A percentile compares a stretch with the other conserved stretches of the same genome.
Conservation (phyloP, 2,113 vertebrate species). For the Dasyurus viverrinus region DNA sequence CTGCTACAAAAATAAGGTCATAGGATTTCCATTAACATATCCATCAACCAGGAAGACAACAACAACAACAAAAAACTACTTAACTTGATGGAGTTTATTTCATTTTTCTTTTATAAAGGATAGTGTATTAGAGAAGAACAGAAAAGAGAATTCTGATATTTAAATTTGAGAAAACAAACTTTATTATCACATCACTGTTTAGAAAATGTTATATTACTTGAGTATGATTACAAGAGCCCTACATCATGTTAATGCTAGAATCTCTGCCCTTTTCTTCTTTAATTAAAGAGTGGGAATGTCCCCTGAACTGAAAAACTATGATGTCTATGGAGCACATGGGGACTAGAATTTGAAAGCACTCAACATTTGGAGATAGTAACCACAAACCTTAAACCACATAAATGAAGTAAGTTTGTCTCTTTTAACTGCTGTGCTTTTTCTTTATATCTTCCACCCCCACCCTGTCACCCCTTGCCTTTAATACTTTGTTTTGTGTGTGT, state of each 20-base stretch:
- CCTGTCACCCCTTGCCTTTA: too few relatives aligned
- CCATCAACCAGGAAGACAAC: not conserved
- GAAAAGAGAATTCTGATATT: not conserved
- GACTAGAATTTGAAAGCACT: not conserved
- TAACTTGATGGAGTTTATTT: not conserved
- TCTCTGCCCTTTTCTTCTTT: not conserved
- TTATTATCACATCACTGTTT: not conserved
- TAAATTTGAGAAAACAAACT: not conserved
- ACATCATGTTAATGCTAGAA: not conserved
- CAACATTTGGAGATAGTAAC: not conserved
- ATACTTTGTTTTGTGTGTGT: too few relatives aligned
- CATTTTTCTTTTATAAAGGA: not conserved
- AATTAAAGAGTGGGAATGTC: not conserved
- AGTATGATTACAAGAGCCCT: not conserved
- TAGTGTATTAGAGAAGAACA: not conserved
- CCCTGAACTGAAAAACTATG: not conserved
- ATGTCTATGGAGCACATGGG: too few relatives aligned
- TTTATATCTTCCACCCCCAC: not conserved
- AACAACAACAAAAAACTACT: not conserved
- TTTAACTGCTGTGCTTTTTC: not conserved
- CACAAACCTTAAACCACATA: not conserved
- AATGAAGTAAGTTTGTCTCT: not conserved
- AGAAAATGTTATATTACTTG: not conserved
- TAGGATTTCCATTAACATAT: not conserved
- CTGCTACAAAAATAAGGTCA: not conserved